These are phyloP conservation scores for Troglohyphantes excavatus DNA, from an alignment of 2,888 invertebrate species.

Conservation along the genomic window DNA sequence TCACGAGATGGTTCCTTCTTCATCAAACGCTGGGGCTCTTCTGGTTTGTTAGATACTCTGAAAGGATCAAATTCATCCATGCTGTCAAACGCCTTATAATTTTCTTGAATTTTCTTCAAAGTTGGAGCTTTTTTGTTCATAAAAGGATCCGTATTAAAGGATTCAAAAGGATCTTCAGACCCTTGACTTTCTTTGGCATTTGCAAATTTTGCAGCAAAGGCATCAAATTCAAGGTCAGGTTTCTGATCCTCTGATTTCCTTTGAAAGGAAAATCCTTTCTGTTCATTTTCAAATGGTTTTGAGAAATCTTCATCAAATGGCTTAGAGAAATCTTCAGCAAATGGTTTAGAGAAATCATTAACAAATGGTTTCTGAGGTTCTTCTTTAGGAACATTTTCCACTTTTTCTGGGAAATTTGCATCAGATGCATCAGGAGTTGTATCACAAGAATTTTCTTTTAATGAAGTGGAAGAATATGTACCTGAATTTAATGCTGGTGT, in stretches of 20 bases:
- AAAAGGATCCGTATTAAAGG: no score
- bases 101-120: slow-evolving; percentile 71
- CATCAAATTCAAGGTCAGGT: slow-evolving; percentile 87
- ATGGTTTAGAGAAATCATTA: slow-evolving; percentile 65
- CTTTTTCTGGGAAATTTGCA: slow-evolving; percentile 17
- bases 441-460: slow-evolving; percentile 42
- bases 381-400: slow-evolving; percentile 21
- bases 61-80: slow-evolving; percentile 85
- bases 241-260: slow-evolving; percentile 38
- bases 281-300: slow-evolving; percentile 69
- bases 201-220: slow-evolving; percentile 94
- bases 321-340: slow-evolving; percentile 64
- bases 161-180: slow-evolving; percentile 81
- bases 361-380: not conserved
- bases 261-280: slow-evolving; percentile 68
- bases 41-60: slow-evolving; percentile 82
- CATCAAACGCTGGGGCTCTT: slow-evolving; percentile 21
- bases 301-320: slow-evolving; percentile 70
- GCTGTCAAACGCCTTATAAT: slow-evolving; percentile 86
- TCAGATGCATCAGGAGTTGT: slow-evolving; percentile 29
- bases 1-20: slow-evolving; percentile 79
- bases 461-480: slow-evolving; percentile 41
- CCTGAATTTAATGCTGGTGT: slow-evolving; percentile 18
- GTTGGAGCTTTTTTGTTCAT: slow-evolving; percentile 81
- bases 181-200: slow-evolving; percentile 84